Percentiles rank a stretch among this genome's conserved stretches.
phyloP scores from a whole-genome alignment of 2,888 invertebrate genomes.

The Nymphalis urticae region DNA sequence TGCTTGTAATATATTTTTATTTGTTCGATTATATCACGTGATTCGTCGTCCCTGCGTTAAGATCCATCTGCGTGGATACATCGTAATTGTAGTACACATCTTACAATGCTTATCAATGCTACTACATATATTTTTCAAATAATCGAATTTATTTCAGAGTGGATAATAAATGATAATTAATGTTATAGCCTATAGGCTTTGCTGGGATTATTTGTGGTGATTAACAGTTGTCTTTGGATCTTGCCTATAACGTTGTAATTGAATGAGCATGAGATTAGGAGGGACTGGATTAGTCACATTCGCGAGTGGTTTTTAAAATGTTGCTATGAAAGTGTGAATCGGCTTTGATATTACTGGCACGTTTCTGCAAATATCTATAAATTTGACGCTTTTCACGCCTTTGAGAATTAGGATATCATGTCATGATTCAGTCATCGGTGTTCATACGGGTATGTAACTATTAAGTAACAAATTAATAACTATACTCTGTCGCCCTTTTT shows the following conservation, averaged over 20 bases:
- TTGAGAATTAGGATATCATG: slow-evolving; percentile 15
- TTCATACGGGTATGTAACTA: slow-evolving; percentile 33
- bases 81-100: slow-evolving; percentile 19
- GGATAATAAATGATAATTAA: slow-evolving; percentile 21
- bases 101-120: slow-evolving; percentile 20
- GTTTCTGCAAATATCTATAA: slow-evolving; percentile 23
- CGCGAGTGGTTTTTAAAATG: slow-evolving; percentile 29
- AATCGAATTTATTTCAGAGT: slow-evolving; percentile 27
- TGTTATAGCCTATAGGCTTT: slow-evolving; percentile 15
- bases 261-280: slow-evolving; percentile 36
- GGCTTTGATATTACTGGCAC: slow-evolving; percentile 34
- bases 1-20: slow-evolving; percentile 32
- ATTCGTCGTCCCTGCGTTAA: slow-evolving; percentile 26
- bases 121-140: slow-evolving; percentile 7
- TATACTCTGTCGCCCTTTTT: background rate
- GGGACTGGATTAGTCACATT: slow-evolving; percentile 30
- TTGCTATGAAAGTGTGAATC: slow-evolving; percentile 34
- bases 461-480: slow-evolving; percentile 4
- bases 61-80: slow-evolving; percentile 25
- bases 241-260: slow-evolving; percentile 27
- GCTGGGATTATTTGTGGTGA: slow-evolving; percentile 29
- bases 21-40: slow-evolving; percentile 19
- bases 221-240: slow-evolving; percentile 26
- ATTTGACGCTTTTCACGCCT: slow-evolving; percentile 31
- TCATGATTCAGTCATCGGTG: slow-evolving; percentile 24